These are phyloP conservation scores for Corynorhinus townsendii DNA, from an alignment of 2,113 vertebrate genomes.

Conservation along the genomic window DNA sequence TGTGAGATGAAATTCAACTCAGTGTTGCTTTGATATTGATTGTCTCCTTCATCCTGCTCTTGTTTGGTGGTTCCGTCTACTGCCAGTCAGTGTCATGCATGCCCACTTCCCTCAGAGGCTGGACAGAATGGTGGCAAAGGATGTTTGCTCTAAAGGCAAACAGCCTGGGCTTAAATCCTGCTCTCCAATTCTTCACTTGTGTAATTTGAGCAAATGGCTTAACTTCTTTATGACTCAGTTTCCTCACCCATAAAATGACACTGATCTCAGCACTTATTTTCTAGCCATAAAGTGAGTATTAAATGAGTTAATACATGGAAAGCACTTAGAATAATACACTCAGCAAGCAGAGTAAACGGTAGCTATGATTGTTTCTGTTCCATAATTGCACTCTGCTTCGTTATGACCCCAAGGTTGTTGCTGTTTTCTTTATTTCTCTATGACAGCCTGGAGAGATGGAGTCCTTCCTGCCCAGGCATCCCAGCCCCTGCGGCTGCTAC, in stretches of 20 bases:
- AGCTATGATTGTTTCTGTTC: background rate
- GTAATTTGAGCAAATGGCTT: background rate
- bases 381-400: background rate
- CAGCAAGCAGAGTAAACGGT: background rate
- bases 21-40: background rate
- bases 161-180: background rate
- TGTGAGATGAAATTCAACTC: background rate
- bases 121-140: background rate
- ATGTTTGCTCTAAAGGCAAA: background rate
- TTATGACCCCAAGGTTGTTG: background rate
- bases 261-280: background rate
- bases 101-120: background rate
- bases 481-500: background rate
- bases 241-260: background rate
- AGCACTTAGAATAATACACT: background rate
- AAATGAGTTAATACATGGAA: background rate
- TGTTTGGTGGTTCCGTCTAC: background rate
- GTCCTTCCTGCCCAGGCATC: background rate
- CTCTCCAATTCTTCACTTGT: background rate
- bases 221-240: background rate
- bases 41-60: background rate
- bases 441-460: background rate
- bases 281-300: background rate
- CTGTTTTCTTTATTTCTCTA: background rate
- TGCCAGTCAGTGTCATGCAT: accelerated